Evolutionary conservation across 1,140 invertebrate genomes (phyloP).

Genomic region (Pseudomyrmex gracilis): DNA sequence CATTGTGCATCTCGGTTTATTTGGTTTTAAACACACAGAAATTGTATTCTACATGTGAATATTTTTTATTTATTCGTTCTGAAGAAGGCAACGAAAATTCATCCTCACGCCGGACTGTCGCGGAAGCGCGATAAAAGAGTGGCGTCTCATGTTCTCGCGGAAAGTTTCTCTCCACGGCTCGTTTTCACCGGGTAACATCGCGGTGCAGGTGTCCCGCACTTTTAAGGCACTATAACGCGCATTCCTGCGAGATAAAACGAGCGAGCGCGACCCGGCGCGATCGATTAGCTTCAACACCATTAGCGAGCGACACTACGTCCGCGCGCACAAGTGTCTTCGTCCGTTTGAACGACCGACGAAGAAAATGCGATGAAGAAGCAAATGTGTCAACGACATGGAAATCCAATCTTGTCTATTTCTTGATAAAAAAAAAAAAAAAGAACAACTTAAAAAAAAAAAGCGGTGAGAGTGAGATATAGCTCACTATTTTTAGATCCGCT

Average conservation of each 20-base stretch:
- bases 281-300: slow-evolving; percentile 64
- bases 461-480: too few species aligned
- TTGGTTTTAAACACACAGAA: too few species aligned
- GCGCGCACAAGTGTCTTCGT: neutral
- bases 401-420: neutral
- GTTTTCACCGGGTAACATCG: slow-evolving; percentile 63
- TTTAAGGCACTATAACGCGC: slow-evolving; percentile 60
- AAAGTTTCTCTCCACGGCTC: slow-evolving; percentile 71
- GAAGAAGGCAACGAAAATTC: too few species aligned
- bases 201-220: slow-evolving; percentile 24
- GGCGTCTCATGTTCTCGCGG: too few species aligned
- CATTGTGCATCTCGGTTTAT: too few species aligned
- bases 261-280: slow-evolving; percentile 33
- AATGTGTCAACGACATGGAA: slow-evolving; percentile 2
- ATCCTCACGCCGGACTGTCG: too few species aligned
- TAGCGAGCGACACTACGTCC: slow-evolving; percentile 17
- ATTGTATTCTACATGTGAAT: too few species aligned
- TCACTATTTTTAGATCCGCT: too few species aligned
- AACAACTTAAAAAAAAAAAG: neutral
- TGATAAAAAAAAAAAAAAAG: too few species aligned
- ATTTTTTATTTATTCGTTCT: too few species aligned
- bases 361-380: neutral
- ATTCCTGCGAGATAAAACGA: slow-evolving; percentile 63
- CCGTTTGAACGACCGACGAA: neutral
- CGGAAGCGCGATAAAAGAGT: too few species aligned